Evolutionary conservation across 2,113 vertebrate genomes (phyloP).

Genomic region (Oreocharis arfaki): DNA sequence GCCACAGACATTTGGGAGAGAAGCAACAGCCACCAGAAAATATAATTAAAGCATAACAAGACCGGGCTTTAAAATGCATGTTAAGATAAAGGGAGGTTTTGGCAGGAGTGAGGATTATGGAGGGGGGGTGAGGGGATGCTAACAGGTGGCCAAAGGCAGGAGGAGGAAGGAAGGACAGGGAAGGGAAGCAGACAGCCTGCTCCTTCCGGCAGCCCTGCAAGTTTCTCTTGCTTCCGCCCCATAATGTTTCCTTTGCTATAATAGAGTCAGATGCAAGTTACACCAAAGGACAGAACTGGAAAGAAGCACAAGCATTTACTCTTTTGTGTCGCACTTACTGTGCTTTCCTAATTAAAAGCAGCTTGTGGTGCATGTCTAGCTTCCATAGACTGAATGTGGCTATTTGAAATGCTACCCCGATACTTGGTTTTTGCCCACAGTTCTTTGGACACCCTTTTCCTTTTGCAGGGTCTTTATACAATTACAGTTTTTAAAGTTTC

Average conservation of each 20-base stretch:
- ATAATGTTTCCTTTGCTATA: constrained; percentile 15
- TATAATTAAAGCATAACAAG: neutral
- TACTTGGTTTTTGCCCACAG: neutral
- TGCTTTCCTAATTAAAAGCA: neutral
- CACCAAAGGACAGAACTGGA: neutral
- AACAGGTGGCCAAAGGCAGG: constrained; percentile 46
- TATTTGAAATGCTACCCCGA: neutral
- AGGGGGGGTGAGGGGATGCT: neutral
- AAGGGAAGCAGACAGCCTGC: neutral
- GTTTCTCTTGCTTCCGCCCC: constrained; percentile 11
- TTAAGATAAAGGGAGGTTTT: constrained; percentile 18
- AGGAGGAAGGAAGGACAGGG: constrained; percentile 10
- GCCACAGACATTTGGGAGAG: neutral
- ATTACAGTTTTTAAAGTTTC: neutral
- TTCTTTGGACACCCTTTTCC: neutral
- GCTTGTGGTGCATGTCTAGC: neutral
- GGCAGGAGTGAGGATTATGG: neutral
- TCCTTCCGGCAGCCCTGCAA: constrained; percentile 13
- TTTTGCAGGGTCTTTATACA: neutral
- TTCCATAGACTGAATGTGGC: neutral
- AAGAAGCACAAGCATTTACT: neutral
- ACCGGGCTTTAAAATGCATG: neutral
- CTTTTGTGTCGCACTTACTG: neutral
- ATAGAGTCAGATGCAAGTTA: neutral
- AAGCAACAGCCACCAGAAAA: neutral